A percentile compares a stretch with the other conserved stretches of the same genome.
These are phyloP conservation scores for Chromis chromis DNA, from an alignment of 2,797 vertebrate species.

Conservation along the genomic window DNA sequence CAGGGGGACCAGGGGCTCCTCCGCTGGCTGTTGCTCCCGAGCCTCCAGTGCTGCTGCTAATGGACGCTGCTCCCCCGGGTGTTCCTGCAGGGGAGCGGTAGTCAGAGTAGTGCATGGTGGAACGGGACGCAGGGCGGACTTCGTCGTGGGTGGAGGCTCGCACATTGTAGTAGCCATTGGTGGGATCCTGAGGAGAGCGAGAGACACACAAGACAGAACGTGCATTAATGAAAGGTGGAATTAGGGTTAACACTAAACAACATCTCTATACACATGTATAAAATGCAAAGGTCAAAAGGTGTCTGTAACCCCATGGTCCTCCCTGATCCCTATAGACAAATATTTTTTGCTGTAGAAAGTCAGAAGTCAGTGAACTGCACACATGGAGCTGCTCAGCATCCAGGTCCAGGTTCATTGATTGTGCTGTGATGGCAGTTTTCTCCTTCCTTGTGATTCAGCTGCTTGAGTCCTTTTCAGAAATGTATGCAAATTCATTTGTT, in stretches of 20 bases:
- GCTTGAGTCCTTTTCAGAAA: constrained; percentile 7
- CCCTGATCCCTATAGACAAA: constrained; percentile 7
- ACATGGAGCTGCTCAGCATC: constrained; percentile 18
- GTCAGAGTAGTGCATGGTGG: constrained; percentile 92
- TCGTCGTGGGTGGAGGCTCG: constrained; percentile 93
- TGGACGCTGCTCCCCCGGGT: constrained; percentile 80
- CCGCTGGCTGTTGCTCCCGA: constrained; percentile 83
- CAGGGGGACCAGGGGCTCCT: constrained; percentile 84
- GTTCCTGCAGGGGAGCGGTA: constrained; percentile 86
- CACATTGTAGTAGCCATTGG: constrained; percentile 97
- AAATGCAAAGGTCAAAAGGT: background rate
- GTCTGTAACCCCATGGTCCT: background rate
- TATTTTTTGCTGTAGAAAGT: constrained; percentile 6
- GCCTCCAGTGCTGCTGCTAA: constrained; percentile 81
- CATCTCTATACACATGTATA: background rate
- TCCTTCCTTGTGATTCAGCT: constrained; percentile 31
- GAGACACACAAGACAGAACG: constrained; percentile 10
- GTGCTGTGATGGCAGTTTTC: constrained; percentile 12
- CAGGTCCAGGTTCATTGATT: constrained; percentile 15
- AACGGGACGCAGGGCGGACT: constrained; percentile 89
- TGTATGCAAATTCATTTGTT: background rate
- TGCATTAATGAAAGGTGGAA: background rate
- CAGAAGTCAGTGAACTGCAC: constrained; percentile 13
- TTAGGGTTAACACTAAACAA: background rate
- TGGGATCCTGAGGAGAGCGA: constrained; percentile 88